Conservation (phyloP, 2,113 vertebrate genomes). For the Trematomus loennbergii region DNA sequence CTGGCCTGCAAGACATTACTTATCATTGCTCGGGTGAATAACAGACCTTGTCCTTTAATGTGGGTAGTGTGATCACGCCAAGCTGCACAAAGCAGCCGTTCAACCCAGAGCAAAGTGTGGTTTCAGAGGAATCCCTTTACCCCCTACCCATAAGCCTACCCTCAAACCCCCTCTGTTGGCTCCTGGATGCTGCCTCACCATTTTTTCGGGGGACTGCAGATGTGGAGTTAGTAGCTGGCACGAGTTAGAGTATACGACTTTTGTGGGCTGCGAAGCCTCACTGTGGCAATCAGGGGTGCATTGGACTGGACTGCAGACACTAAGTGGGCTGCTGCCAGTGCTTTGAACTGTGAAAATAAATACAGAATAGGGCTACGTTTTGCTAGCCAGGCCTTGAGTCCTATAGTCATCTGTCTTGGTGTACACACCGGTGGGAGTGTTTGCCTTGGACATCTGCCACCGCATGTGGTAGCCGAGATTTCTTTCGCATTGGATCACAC, state of each 20-base stretch:
- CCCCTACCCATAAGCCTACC: slow-evolving; percentile 73
- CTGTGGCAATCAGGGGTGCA: slow-evolving; percentile 83
- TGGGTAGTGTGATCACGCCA: slow-evolving; percentile 85
- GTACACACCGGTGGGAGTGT: slow-evolving; percentile 89
- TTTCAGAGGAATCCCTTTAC: slow-evolving; percentile 79
- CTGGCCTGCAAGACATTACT: slow-evolving; percentile 77
- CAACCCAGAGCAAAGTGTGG: slow-evolving; percentile 77
- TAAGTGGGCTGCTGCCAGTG: slow-evolving; percentile 85
- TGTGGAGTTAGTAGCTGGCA: slow-evolving; percentile 86
- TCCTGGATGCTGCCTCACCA: slow-evolving; percentile 56
- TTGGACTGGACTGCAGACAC: slow-evolving; percentile 86
- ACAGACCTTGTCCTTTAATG: slow-evolving; percentile 85
- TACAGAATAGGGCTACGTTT: slow-evolving; percentile 89
- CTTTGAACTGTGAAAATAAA: slow-evolving; percentile 97
- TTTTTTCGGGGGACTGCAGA: slow-evolving; percentile 65
- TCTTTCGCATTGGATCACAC: slow-evolving; percentile 72
- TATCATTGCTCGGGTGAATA: slow-evolving; percentile 84
- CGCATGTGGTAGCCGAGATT: slow-evolving; percentile 90
- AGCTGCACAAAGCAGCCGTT: slow-evolving; percentile 84
- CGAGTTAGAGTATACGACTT: slow-evolving; percentile 62
- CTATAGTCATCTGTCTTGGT: slow-evolving; percentile 88
- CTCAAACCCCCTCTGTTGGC: slow-evolving; percentile 46
- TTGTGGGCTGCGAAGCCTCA: slow-evolving; percentile 83
- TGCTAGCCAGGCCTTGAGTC: slow-evolving; percentile 85
- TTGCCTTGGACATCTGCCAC: slow-evolving; percentile 92